Base-by-base conservation (phyloP, 2,888 invertebrate genomes). In the Brachylomia viminalis region DNA sequence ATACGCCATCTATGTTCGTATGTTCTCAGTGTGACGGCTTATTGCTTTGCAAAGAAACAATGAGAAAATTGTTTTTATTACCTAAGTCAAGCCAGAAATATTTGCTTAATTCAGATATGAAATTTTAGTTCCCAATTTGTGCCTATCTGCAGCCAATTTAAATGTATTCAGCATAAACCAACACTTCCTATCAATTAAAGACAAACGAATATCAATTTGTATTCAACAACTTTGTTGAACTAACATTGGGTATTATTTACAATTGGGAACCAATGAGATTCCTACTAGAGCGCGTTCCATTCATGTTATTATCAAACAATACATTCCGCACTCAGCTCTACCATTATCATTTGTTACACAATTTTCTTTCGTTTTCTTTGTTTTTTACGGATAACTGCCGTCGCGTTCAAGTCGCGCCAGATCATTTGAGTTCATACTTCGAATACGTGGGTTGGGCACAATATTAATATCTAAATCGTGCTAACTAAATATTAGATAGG, bases 401-500 rank as follows among this genome's bases (percentile, higher is more conserved):
- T 54, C 42, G 8, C 56, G 45, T 33, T 38, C 54, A 61, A 49
- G 42, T 45, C 42, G 52, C 17, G 38, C 2, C 52, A 42, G 7
- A 45, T 56, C 52, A 65, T 61, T 65, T 56, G 20, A 33, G 45
- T 67, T 67, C 17, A 20, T 38, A 56, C 11, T 49, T 38, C 59
- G 20, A 56, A 54, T 65, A 56, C n/a, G n/a, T 75, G 75, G 45
- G 54, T 59, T 30, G 56, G 65, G 33, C 69, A 61, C 30, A 45
- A n/a, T 54, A 47, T 49, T 20, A 62, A 61, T 30, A 33, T 45
- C 73, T 42, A 70, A 75, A 68, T 47, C 27, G 64, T 76, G 47
- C 45, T 77, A 78, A 70, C 67, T 78, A 85, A 82, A 78, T 62
- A 65, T 72, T 70, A 73, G 72, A 82, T 82, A 82, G 54, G 67